These are phyloP conservation scores for Stenchaetothrips biformis DNA, from an alignment of 2,888 invertebrate genomes.

Conservation along the genomic window DNA sequence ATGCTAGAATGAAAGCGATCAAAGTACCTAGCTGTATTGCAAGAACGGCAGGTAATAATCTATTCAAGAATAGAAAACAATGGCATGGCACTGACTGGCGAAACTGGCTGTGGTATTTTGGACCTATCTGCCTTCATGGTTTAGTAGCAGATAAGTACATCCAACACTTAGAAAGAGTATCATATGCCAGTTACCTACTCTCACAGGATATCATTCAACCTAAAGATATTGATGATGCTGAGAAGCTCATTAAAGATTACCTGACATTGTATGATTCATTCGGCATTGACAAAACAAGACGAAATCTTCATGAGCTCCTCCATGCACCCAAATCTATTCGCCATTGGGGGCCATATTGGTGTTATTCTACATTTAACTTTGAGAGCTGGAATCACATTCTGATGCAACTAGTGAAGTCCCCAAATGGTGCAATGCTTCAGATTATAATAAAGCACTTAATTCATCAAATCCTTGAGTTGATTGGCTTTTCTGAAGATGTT, in stretches of 20 bases:
- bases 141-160: background rate
- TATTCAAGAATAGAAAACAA: background rate
- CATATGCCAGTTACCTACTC: background rate
- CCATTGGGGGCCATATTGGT: background rate
- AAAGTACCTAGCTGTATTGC: background rate
- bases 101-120: background rate
- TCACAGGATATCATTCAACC: background rate
- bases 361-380: background rate
- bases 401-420: background rate
- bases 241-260: background rate
- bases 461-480: background rate
- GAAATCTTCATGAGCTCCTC: background rate
- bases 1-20: background rate
- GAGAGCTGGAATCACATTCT: background rate
- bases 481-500: background rate
- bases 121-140: background rate
- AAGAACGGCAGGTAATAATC: background rate
- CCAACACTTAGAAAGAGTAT: background rate
- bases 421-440: background rate
- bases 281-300: background rate
- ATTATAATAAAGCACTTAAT: background rate
- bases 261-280: background rate
- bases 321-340: background rate
- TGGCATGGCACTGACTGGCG: background rate
- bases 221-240: background rate